phyloP scores from a whole-genome alignment of 2,113 vertebrate genomes.

The Lates calcarifer region DNA sequence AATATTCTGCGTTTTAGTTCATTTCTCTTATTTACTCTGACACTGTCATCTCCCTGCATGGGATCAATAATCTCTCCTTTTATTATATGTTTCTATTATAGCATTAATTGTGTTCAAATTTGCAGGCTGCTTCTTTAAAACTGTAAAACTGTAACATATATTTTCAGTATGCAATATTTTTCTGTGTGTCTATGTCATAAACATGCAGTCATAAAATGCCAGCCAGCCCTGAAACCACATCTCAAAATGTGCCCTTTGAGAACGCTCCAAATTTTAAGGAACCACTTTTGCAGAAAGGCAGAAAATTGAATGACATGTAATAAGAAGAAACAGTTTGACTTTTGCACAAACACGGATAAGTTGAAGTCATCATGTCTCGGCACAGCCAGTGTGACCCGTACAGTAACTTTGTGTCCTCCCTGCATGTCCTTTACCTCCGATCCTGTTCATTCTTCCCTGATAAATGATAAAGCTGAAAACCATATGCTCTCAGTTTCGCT shows the following conservation, averaged over 20 bases:
- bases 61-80: not conserved
- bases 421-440: slow-evolving; percentile 43
- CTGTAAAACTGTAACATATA: not conserved
- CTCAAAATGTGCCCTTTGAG: slow-evolving; percentile 34
- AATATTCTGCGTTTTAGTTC: not conserved
- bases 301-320: slow-evolving; percentile 20
- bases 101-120: not conserved
- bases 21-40: not conserved
- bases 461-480: slow-evolving; percentile 58
- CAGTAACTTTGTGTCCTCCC: slow-evolving; percentile 52
- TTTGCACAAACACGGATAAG: slow-evolving; percentile 41
- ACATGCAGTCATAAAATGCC: slow-evolving; percentile 37
- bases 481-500: slow-evolving; percentile 55
- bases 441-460: slow-evolving; percentile 27
- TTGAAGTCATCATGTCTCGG: slow-evolving; percentile 24
- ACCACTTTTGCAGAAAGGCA: not conserved
- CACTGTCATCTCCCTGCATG: not conserved
- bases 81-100: not conserved
- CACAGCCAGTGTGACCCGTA: slow-evolving; percentile 9
- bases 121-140: not conserved
- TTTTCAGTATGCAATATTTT: slow-evolving; percentile 46
- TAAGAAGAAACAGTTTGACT: slow-evolving; percentile 55
- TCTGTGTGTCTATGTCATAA: slow-evolving; percentile 31
- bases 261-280: slow-evolving; percentile 19
- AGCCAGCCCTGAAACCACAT: slow-evolving; percentile 44